Conservation (phyloP, 1,140 invertebrate species). For the Vollenhovia emeryi region DNA sequence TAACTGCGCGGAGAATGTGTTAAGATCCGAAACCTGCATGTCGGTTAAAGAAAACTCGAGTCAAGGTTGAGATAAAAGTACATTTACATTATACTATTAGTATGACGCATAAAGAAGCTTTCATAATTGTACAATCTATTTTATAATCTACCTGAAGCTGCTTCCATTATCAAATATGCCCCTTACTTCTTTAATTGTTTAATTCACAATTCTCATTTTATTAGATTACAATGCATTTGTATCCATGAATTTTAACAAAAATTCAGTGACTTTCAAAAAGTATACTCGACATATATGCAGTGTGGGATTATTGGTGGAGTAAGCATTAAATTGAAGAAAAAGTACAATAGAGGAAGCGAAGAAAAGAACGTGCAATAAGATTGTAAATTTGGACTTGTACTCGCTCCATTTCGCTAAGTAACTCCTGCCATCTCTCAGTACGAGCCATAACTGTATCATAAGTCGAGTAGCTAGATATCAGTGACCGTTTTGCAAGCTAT, state of each 20-base stretch:
- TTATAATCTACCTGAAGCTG: background rate
- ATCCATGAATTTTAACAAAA: background rate
- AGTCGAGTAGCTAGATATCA: constrained; percentile 19
- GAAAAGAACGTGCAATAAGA: background rate
- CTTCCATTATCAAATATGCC: background rate
- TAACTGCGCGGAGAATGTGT: background rate
- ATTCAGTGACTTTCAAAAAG: background rate
- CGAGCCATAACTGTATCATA: constrained; percentile 37
- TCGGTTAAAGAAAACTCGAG: background rate
- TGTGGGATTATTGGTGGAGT: background rate
- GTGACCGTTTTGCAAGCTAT: constrained; percentile 9
- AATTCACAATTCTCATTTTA: background rate
- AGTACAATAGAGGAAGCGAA: background rate
- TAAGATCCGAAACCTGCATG: background rate
- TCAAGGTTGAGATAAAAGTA: background rate
- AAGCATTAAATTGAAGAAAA: background rate
- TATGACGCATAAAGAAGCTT: background rate
- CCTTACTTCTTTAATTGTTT: background rate
- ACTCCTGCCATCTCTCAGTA: constrained; percentile 46
- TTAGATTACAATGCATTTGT: background rate
- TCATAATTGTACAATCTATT: background rate
- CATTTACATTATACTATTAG: background rate
- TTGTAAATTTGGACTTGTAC: background rate
- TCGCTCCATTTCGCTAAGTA: constrained; percentile 22
- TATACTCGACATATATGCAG: background rate